Evolutionary conservation across 2,113 vertebrate species (phyloP), one percentile per base, ranked within the genome.

Genomic region (Oncorhynchus mykiss): DNA sequence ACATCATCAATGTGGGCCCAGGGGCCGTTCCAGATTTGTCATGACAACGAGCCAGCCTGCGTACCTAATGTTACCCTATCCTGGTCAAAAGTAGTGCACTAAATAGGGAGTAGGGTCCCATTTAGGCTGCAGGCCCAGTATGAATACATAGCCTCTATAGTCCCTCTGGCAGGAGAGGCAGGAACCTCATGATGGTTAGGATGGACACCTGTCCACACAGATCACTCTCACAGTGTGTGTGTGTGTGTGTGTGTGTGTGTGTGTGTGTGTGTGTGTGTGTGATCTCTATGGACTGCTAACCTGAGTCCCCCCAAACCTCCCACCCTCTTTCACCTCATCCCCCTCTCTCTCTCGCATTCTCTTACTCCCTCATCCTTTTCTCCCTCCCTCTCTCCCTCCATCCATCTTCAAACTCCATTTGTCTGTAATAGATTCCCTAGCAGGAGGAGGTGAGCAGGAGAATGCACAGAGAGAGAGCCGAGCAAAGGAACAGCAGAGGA

Each of bases 211-310:
- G 60, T 64, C 60, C 8, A 18, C 16, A 64, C 60, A 11, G 9
- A 64, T 64, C 22, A n/a, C 22, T 1, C 22, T 64, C 60, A 13
- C 7, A 0, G 64, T 66, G 64, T 66, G 64, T 66, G 64, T 66
- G 22, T 66, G 64, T 66, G 22, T 66, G 64, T 27, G 24, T 65
- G 62, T 65, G 62, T 24, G 62, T 24, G n/a, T n/a, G 67, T 67
- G 25, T 67, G 65, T 67, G 65, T 67, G 24, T 67, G 65, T 67
- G 65, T 67, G 65, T 67, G 65, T 29, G 65, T 67, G 65, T 29
- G 65, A 22, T 64, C 7, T 64, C 18, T 62, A 16, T 51, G 49
- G 49, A 13, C 49, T 14, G 14, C 11, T 13, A 51, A 12, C 49
- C 49, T 51, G 11, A 51, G 49, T 14, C 12, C 14, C 49, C 49